Evolutionary conservation across 2,113 vertebrate genomes (phyloP).

Genomic region (Ameiurus melas): DNA sequence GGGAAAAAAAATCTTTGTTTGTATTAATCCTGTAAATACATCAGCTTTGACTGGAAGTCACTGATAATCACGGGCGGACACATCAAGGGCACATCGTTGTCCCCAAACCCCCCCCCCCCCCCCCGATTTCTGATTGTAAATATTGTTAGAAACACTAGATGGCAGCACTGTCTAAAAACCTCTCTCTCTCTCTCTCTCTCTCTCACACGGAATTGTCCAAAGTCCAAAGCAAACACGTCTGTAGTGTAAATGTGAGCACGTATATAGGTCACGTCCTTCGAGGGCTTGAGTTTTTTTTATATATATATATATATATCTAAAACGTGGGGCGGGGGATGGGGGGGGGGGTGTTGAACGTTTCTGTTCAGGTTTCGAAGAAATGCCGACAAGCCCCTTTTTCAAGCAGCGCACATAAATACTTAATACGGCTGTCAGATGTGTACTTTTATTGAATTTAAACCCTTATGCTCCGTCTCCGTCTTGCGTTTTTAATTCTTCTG

Average conservation of each 20-base stretch:
- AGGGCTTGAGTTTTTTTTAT: conserved; percentile 25
- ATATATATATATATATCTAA: no score
- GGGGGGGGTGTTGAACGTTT: conserved; percentile 7
- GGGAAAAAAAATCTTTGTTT: no score
- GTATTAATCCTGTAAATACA: neutral
- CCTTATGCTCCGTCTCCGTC: no score
- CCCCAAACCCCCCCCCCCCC: no score
- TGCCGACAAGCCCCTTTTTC: conserved; percentile 48
- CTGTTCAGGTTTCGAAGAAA: conserved; percentile 40
- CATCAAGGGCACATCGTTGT: no score
- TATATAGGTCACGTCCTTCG: conserved; percentile 41
- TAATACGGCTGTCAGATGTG: conserved; percentile 29
- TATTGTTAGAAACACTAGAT: conserved; percentile 55
- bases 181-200: neutral
- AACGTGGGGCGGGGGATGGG: neutral
- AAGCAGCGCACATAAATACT: conserved; percentile 46
- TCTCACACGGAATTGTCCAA: neutral
- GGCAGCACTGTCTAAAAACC: conserved; percentile 59
- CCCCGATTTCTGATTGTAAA: conserved; percentile 1
- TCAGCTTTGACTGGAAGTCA: neutral
- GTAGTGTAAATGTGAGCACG: conserved; percentile 42
- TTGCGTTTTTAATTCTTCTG: neutral
- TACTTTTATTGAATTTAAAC: neutral
- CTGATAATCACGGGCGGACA: no score
- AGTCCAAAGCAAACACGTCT: conserved; percentile 36